A percentile compares a stretch with the other conserved stretches of the same genome.
Evolutionary conservation across 2,888 invertebrate species (phyloP).

Genomic region (Lypha dubia): DNA sequence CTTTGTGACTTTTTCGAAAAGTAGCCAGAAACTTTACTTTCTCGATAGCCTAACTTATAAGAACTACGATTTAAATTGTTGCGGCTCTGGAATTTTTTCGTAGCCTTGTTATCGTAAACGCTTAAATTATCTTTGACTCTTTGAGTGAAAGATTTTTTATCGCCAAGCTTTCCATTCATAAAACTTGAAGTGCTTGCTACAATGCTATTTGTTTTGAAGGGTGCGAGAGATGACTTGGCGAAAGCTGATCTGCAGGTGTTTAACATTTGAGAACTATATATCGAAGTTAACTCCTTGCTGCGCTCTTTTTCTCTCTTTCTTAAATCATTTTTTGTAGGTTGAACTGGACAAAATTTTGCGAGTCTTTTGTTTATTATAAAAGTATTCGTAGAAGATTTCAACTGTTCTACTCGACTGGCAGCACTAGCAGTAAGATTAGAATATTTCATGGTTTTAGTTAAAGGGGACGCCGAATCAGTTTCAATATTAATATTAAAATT

Average conservation of each 20-base stretch:
- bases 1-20: slow-evolving; percentile 7
- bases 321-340: not conserved
- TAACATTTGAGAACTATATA: slow-evolving; percentile 35
- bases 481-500: slow-evolving; percentile 77
- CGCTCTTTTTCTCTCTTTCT: not conserved
- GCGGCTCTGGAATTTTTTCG: not conserved
- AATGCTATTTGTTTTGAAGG: not conserved
- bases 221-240: slow-evolving; percentile 14
- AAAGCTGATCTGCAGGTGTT: not conserved
- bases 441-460: not conserved
- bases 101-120: slow-evolving; percentile 7
- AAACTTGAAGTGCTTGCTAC: not conserved
- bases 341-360: slow-evolving; percentile 74
- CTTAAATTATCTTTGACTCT: slow-evolving; percentile 10
- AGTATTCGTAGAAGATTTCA: slow-evolving; percentile 46
- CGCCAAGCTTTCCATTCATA: not conserved
- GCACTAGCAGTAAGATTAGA: not conserved
- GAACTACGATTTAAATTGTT: slow-evolving; percentile 7
- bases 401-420: not conserved
- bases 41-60: not conserved
- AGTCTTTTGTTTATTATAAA: slow-evolving; percentile 76
- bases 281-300: slow-evolving; percentile 31
- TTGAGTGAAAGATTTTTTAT: not conserved
- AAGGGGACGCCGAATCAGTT: slow-evolving; percentile 60
- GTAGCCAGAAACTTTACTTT: slow-evolving; percentile 14